Evolutionary conservation across 2,113 vertebrate species (phyloP).

Genomic region (Motacilla tschutschensis): DNA sequence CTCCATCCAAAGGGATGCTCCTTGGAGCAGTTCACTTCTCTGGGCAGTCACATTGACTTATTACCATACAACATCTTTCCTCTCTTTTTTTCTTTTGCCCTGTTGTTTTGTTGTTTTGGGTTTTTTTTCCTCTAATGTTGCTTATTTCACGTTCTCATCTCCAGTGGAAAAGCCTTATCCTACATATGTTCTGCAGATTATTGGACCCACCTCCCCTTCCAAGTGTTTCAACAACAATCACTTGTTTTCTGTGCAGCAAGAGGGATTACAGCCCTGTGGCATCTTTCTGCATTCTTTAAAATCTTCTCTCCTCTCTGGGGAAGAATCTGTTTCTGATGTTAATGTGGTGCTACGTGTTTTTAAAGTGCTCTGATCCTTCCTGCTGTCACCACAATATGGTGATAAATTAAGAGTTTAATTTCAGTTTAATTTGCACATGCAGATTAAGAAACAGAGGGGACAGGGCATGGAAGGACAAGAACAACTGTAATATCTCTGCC

Average conservation of each 20-base stretch:
- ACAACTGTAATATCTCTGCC: not conserved
- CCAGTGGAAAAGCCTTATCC: not conserved
- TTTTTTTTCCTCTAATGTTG: not conserved
- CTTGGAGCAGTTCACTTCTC: not conserved
- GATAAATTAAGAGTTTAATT: slow-evolving; percentile 31
- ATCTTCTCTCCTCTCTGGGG: slow-evolving; percentile 4
- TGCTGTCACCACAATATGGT: slow-evolving; percentile 19
- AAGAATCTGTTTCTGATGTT: slow-evolving; percentile 48
- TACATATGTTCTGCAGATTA: slow-evolving; percentile 51
- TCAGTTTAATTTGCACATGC: slow-evolving; percentile 3
- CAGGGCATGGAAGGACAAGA: slow-evolving; percentile 4
- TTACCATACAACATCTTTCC: not conserved
- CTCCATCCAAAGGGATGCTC: not conserved
- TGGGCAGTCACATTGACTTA: not conserved
- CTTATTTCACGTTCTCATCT: slow-evolving; percentile 9
- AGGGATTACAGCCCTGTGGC: slow-evolving; percentile 24
- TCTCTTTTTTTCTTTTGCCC: not conserved
- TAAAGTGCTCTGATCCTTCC: slow-evolving; percentile 30
- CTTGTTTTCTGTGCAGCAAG: slow-evolving; percentile 3
- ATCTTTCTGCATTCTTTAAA: slow-evolving; percentile 33
- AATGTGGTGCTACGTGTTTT: slow-evolving; percentile 18
- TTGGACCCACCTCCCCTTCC: not conserved
- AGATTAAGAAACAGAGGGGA: not conserved
- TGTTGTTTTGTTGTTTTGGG: not conserved
- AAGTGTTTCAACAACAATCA: slow-evolving; percentile 12